Evolutionary conservation across 2,888 invertebrate genomes (phyloP), one percentile per base, ranked within the genome.

Genomic region (Drosophila neotestacea): DNA sequence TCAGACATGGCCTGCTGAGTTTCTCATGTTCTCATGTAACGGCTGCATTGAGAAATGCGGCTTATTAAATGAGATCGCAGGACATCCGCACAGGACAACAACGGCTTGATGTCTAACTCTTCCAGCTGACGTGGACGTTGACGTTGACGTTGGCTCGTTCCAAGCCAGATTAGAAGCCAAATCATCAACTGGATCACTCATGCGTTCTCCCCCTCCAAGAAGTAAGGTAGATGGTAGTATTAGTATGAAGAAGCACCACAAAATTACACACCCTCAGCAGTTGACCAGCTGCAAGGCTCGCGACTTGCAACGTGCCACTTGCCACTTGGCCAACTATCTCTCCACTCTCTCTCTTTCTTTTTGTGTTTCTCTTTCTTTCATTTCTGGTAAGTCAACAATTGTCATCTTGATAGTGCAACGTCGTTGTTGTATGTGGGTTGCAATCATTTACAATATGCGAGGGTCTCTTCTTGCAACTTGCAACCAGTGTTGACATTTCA

Each of bases 121-220:
- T 75, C 88, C 84, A 84, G 84, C 81, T 84, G 84, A 88, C 84
- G 70, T 22, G 1, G 22, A 2, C 22, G 3, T 22, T 3, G 22
- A 3, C 22, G 84, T 78, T 84, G 84, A 86, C 84, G 68, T 68
- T 59, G 72, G 55, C 79, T 42, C 75, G 79, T 79, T 58, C 66
- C 79, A 68, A 30, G 64, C 71, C 79, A 79, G 77, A 77, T 77
- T 77, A 71, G 67, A 55, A 51, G 28, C 22, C 34, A 13, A 36
- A 36, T 38, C 75, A 85, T 85, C 84, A 85, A 86, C 88, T 86
- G 78, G 70, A 46, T 76, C 81, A 83, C 78, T 88, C 70, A 78
- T 76, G 72, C 84, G 80, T 60, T 88, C 28, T 68, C 72, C 68
- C 67, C 56, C 22, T 34, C 32, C 13, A 50, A 11, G 6, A 34